Evolutionary conservation across 2,113 vertebrate species (phyloP).

Genomic region (Archilochus colubris): DNA sequence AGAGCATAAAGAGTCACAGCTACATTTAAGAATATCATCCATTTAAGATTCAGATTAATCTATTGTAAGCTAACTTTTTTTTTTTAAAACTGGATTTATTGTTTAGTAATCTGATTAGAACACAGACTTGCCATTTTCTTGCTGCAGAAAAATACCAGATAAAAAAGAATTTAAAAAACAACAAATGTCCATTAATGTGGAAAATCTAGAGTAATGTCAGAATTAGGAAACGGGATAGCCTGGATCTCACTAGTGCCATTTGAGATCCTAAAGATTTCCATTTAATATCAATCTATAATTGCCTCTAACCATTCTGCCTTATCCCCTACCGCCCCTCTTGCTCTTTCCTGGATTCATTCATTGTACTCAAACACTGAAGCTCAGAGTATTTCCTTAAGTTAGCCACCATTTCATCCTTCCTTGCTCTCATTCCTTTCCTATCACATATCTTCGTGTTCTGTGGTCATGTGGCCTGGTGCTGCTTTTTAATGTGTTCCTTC

Average conservation of each 20-base stretch:
- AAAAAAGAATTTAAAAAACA: not conserved
- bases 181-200: accelerated
- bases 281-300: not conserved
- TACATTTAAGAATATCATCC: not conserved
- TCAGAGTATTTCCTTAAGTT: not conserved
- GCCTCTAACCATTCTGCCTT: not conserved
- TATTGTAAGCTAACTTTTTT: not conserved
- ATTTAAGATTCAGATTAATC: not conserved
- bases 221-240: not conserved
- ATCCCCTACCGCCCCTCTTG: accelerated
- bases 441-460: not conserved
- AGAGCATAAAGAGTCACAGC: conserved; percentile 1
- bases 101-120: not conserved
- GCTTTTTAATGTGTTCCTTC: not conserved
- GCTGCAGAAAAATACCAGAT: not conserved
- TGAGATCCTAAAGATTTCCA: not conserved
- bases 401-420: not conserved
- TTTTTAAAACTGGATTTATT: not conserved
- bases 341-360: not conserved
- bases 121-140: not conserved
- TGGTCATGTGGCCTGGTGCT: accelerated
- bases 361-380: not conserved
- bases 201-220: not conserved
- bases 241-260: not conserved
- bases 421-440: not conserved